Evolutionary conservation across 2,797 vertebrate species (phyloP).

Genomic region (Cirrhinus mrigala): DNA sequence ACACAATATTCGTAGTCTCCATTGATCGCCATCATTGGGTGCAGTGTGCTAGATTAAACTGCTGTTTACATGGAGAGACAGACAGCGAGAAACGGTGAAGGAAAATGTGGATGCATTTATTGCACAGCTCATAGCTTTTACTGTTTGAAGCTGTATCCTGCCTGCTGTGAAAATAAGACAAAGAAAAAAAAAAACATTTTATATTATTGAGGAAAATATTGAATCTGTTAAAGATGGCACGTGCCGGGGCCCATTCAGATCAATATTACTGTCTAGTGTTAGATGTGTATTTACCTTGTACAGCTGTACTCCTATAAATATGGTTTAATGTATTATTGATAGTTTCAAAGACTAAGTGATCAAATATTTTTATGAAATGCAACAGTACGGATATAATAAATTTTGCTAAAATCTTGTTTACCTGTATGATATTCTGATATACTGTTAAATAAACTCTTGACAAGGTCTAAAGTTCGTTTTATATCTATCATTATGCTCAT

Average conservation of each 20-base stretch:
- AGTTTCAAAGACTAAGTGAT: constrained; percentile 99
- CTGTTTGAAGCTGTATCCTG: constrained; percentile 85
- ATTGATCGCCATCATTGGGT: constrained; percentile 50
- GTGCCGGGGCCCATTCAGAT: constrained; percentile 92
- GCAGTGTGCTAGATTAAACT: constrained; percentile 55
- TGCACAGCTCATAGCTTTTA: constrained; percentile 88
- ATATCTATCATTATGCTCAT: constrained; percentile 48
- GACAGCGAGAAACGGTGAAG: constrained; percentile 50
- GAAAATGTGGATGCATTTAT: constrained; percentile 74
- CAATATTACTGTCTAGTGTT: constrained; percentile 99
- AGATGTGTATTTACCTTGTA: constrained; percentile 99
- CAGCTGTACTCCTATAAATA: constrained; percentile 99
- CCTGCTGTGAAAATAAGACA: constrained; percentile 80
- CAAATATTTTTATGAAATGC: constrained; percentile 99
- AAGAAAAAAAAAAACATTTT: constrained; percentile 65
- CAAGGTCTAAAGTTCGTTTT: constrained; percentile 79
- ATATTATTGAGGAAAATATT: constrained; percentile 66
- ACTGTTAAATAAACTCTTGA: constrained; percentile 99
- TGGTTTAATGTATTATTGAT: constrained; percentile 99
- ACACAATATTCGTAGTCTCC: constrained; percentile 52
- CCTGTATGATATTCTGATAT: constrained; percentile 99
- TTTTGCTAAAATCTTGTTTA: constrained; percentile 99
- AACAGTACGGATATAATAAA: constrained; percentile 99
- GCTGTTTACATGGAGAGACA: constrained; percentile 63
- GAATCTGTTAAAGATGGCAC: constrained; percentile 90